A percentile compares a stretch with the other conserved stretches of the same genome.
These are phyloP conservation scores for Thaumatotibia leucotreta DNA, from an alignment of 1,140 invertebrate genomes.

Conservation along the genomic window DNA sequence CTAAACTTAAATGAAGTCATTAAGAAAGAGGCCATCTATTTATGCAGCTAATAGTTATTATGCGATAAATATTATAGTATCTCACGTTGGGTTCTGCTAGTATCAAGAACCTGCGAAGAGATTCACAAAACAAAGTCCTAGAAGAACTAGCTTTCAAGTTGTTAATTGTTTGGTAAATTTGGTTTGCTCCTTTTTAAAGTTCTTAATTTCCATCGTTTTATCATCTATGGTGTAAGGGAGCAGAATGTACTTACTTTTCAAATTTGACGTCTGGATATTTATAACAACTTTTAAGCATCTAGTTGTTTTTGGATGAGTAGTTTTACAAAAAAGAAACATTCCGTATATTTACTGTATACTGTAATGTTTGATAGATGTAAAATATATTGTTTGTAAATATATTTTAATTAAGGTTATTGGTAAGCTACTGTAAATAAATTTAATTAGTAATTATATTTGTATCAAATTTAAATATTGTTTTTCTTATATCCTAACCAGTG, in stretches of 20 bases:
- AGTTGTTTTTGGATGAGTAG: not conserved
- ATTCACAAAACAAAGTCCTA: not conserved
- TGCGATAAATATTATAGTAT: not conserved
- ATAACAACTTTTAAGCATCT: not conserved
- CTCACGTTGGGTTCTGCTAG: not conserved
- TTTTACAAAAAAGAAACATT: not conserved
- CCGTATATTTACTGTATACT: constrained; percentile 1
- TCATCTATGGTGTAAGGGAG: not conserved
- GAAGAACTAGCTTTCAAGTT: not conserved
- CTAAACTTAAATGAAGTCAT: not conserved
- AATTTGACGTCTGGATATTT: not conserved
- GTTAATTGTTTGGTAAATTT: too few species aligned
- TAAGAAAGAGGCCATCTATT: too few species aligned
- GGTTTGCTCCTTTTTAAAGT: too few species aligned
- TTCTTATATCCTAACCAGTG: not conserved
- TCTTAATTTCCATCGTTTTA: not conserved
- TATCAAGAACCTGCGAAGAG: not conserved
- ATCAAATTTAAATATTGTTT: not conserved
- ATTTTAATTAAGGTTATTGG: not conserved
- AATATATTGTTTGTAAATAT: not conserved
- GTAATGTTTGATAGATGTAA: not conserved
- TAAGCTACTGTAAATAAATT: not conserved
- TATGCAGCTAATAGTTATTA: not conserved
- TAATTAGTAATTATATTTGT: not conserved
- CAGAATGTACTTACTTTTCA: not conserved